Base-by-base conservation (phyloP, 35 echinoderm and acorn worm species). In the Apostichopus parvimensis region DNA sequence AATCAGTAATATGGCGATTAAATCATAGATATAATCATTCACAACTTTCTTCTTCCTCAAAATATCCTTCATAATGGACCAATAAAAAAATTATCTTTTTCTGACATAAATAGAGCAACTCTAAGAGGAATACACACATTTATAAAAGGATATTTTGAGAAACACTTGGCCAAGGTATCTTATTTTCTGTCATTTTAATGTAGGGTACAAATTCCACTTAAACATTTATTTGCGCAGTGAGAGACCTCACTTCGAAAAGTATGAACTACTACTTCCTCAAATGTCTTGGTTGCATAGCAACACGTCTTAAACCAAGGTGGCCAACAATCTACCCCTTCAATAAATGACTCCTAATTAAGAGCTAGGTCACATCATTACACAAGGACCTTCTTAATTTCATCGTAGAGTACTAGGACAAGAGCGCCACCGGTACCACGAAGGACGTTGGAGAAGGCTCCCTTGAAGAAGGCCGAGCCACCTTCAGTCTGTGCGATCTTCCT, bases 391-490 rank as follows among this genome's bases (percentile, higher is more conserved):
- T 98, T 98, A 53, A 98, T 77, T 94, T 98, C 97, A 79, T 98
- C 97, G 62, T 98, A 96, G 14, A 98, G 83, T 21, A 98, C 94
- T 25, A 98, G 91, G 21, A 98, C 94, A 14, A 98, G 91, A 54
- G 97, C 97, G 53, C 97, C 97, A 53, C 97, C 97, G 10, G 97
- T 98, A 82, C 97, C 97, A 96, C 97, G 94, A 21, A 98, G 87
- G 86, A 98, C 90, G 73, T 98, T 98, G 91, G 97, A 98, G 93
- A 98, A 91, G 20, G 97, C 97, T 60, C 97, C 97, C 94, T 98
- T 98, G 93, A 98, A 98, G 97, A 98, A 98, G 17, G 97, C 97
- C 17, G 79, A 24, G 25, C 68, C 60, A 54, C 97, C 97, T 78
- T 98, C 97, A 18, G 92, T 76, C 59, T 54, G 5, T 22, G 92